Evolutionary conservation across 2,888 invertebrate genomes (phyloP), one percentile per base, ranked within the genome.

Genomic region (Azorinus chamasolen): DNA sequence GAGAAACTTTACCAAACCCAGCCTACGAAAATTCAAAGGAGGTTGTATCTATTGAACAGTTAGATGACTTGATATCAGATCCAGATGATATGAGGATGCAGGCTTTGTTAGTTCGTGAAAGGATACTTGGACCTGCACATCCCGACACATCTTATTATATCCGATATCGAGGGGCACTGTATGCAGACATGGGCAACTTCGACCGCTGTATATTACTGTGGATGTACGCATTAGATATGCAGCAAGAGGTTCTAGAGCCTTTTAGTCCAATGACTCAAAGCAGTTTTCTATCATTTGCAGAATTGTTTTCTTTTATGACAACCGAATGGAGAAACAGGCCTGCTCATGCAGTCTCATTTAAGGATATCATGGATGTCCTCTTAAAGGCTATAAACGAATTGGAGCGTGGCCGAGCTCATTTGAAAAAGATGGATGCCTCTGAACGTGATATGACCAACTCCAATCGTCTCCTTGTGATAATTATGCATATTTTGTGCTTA

Each of bases 131-230:
- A 1, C 98, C 98, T 1, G 97, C 97, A 10, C 98, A 99, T 95
- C 98, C 98, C 0, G 98, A 98, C 93, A 98, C 98, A 51, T 97
- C 97, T 89, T 98, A 98, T 94, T 98, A 98, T 94, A 98, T 99
- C 85, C 95, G 98, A 20, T 98, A 97, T 94, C 95, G 97, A 89
- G 97, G 97, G 74, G 97, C 97, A 0, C 96, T 98, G 80, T 98
- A 98, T 94, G 98, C 98, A 0, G 98, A 98, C 94, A 89, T 89
- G 81, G 97, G 98, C 2, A 96, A 98, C 89, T 98, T 98, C 94
- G 95, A 96, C 65, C 90, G 94, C 18, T 99, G 98, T 94, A 97
- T 98, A 82, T 96, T 96, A 89, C 95, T 99, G 80, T 99, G 99
- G 99, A 97, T 97, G 93, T 98, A 99, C 94, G 98, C 98, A 32